Conservation (phyloP, 64 coral and sea anemone species). For the Montipora capricornis region DNA sequence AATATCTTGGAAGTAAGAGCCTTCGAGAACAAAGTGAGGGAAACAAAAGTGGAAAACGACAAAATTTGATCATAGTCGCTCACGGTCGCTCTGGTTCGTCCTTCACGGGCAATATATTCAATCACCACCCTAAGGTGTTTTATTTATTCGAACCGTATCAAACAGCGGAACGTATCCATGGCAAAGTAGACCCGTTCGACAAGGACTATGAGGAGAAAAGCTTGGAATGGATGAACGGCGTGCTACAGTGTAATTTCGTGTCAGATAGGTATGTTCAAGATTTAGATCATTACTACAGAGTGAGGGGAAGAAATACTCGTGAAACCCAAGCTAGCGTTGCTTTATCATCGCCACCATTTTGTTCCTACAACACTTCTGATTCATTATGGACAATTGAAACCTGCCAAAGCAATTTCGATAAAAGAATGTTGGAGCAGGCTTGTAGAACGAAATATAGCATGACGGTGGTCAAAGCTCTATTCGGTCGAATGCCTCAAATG, state of each 20-base stretch:
- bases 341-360: constrained; percentile 20
- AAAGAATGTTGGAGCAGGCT: background rate
- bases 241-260: constrained; percentile 3
- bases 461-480: constrained; percentile 13
- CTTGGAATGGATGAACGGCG: constrained; percentile 14
- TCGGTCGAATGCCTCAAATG: background rate
- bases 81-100: constrained; percentile 24
- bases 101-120: constrained; percentile 34
- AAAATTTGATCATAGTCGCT: constrained; percentile 12
- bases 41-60: background rate
- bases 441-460: constrained; percentile 13
- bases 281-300: constrained; percentile 7
- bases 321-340: background rate
- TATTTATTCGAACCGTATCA: constrained; percentile 38
- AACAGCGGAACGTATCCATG: constrained; percentile 20
- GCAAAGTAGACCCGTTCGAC: background rate
- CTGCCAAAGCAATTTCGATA: background rate
- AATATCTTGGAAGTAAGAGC: no score
- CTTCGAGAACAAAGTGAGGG: no score
- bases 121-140: constrained; percentile 16
- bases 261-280: background rate
- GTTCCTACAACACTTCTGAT: background rate
- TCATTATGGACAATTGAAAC: background rate
- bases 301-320: background rate
- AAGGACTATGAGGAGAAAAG: constrained; percentile 30